Base-by-base conservation (phyloP, 2,888 invertebrate species). In the Lomographa bimaculata region DNA sequence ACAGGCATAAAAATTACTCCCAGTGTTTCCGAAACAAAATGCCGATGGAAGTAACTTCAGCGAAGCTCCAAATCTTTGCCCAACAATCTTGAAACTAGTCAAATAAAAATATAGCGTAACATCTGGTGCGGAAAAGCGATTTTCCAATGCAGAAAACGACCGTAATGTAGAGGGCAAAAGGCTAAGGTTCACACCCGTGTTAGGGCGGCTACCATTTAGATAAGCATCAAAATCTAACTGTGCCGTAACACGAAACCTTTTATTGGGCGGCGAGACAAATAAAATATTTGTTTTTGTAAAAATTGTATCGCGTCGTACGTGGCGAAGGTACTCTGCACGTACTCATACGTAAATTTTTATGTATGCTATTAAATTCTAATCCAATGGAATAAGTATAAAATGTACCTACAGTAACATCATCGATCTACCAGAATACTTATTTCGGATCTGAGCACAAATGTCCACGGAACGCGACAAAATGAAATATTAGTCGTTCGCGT, bases 171-270 rank as follows among this genome's bases (percentile, higher is more conserved):
- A 67, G 61, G 67, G 68, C 64, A 64, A 76, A 75, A 71, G 71
- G 69, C 71, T 57, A 79, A 78, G 72, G 79, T 78, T 82, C 75
- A 72, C 83, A 80, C 76, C 54, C 73, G 65, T 57, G 66, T 54
- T 59, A 57, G 65, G 68, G 65, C 64, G 63, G 60, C 65, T 54
- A 60, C 69, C 75, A 72, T 80, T 81, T 72, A 84, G 87, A 87
- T 87, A 79, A 71, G 60, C 66, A 87, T 86, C 86, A 57, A 56
- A 69, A 71, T 76, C 74, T 74, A 84, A 86, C 76, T 73, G 75
- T 67, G 57, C 63, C 60, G 58, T 64, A 69, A 76, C 86, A 86
- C 83, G 89, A 78, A 81, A 61, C 66, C 67, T 68, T 80, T 74
- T 74, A 76, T 73, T 71, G 64, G 57, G 43, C 59, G 14, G 14